Evolutionary conservation across 2,888 invertebrate genomes (phyloP).

Genomic region (Lochmaea capreae): DNA sequence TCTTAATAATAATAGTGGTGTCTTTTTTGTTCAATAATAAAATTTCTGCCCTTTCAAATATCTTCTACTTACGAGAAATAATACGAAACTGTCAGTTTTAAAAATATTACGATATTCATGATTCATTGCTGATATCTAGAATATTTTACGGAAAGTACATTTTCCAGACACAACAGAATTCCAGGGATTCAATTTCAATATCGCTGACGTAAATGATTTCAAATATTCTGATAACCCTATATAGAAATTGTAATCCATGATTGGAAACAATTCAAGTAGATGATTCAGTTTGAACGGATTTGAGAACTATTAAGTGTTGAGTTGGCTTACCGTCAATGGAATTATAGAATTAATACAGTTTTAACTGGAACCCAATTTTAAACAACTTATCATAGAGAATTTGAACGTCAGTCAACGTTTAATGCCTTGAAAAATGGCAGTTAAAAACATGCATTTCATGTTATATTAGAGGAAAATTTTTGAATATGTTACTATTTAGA

Average conservation of each 20-base stretch:
- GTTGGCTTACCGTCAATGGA: slow-evolving; percentile 30
- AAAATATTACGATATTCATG: slow-evolving; percentile 21
- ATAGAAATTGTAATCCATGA: slow-evolving; percentile 50
- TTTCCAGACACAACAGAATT: slow-evolving; percentile 10
- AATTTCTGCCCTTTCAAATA: neutral
- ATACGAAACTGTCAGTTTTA: neutral
- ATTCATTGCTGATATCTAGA: slow-evolving; percentile 26
- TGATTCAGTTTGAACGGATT: slow-evolving; percentile 57
- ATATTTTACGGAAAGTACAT: slow-evolving; percentile 33
- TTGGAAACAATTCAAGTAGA: slow-evolving; percentile 59
- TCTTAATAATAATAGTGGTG: neutral
- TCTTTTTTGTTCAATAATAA: neutral
- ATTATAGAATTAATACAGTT: neutral
- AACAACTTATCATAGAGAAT: no score
- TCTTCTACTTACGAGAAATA: neutral
- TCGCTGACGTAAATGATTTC: slow-evolving; percentile 61
- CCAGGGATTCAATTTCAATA: slow-evolving; percentile 52
- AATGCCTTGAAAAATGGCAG: no score
- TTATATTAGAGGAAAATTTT: no score
- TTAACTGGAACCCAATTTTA: no score
- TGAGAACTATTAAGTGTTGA: slow-evolving; percentile 52
- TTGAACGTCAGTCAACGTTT: no score
- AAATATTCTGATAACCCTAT: slow-evolving; percentile 55
- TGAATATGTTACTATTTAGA: neutral
- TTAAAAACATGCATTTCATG: no score